Percentiles rank a stretch among this genome's conserved stretches.
phyloP scores from a whole-genome alignment of 2,888 invertebrate genomes.

The Emmelina monodactyla region DNA sequence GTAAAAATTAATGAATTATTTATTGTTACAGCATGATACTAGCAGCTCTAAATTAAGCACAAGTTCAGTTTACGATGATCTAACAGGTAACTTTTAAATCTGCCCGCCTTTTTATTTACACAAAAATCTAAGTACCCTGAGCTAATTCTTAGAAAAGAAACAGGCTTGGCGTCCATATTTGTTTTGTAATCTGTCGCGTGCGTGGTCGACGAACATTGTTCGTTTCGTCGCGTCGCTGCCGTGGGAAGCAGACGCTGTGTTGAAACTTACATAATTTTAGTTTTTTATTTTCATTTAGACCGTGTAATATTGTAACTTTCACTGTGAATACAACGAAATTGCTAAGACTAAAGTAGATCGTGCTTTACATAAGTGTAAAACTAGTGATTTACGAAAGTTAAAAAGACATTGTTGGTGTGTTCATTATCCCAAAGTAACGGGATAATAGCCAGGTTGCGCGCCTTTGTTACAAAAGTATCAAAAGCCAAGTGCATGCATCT shows the following conservation, averaged over 20 bases:
- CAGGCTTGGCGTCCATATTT: no score
- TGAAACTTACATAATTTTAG: constrained; percentile 49
- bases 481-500: constrained; percentile 68
- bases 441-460: constrained; percentile 59
- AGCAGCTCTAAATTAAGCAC: constrained; percentile 36
- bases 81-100: constrained; percentile 50
- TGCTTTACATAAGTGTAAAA: constrained; percentile 30
- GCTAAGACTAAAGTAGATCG: constrained; percentile 39
- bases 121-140: no score
- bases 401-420: constrained; percentile 31
- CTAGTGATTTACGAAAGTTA: constrained; percentile 22
- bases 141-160: no score
- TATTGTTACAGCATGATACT: constrained; percentile 36
- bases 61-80: constrained; percentile 35
- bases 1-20: not conserved
- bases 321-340: constrained; percentile 28
- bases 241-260: constrained; percentile 50
- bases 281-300: constrained; percentile 50
- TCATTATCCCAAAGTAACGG: constrained; percentile 63
- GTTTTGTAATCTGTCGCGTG: constrained; percentile 15
- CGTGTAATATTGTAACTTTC: constrained; percentile 19
- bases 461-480: constrained; percentile 62
- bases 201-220: no score
- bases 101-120: no score
- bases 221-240: constrained; percentile 21